Percentiles rank a stretch among this genome's conserved stretches.
These are phyloP conservation scores for Callimico goeldii DNA, from an alignment of 2,797 vertebrate species.

Conservation along the genomic window DNA sequence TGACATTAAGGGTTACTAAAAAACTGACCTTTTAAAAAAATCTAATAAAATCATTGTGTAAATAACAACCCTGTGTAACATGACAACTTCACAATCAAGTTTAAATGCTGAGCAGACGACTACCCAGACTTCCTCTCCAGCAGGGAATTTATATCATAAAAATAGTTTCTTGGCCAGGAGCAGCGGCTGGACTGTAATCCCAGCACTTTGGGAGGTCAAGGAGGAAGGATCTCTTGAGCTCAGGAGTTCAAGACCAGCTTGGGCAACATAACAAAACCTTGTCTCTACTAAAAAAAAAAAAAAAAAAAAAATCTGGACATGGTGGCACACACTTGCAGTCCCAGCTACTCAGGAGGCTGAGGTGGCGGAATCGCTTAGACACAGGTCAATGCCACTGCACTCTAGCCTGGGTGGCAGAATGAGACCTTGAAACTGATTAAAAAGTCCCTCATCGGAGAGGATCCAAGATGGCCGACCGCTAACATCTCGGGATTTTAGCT, in stretches of 20 bases:
- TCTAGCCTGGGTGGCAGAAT: not conserved
- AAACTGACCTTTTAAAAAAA: not conserved
- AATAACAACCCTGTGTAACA: not conserved
- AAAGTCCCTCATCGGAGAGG: not conserved
- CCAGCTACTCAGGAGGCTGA: too few species aligned
- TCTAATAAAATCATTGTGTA: not conserved
- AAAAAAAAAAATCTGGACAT: too few species aligned
- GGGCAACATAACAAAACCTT: not conserved
- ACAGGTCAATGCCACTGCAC: not conserved
- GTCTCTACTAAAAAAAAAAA: not conserved
- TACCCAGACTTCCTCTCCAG: not conserved
- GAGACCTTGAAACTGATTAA: not conserved
- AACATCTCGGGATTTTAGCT: too few species aligned
- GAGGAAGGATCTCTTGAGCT: too few species aligned
- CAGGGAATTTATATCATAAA: slow-evolving; percentile 5
- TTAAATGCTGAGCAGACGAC: not conserved
- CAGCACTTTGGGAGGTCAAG: too few species aligned
- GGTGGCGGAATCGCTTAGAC: too few species aligned
- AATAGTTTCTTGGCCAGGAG: not conserved
- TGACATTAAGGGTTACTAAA: not conserved
- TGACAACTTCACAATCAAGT: not conserved
- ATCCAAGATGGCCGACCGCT: too few species aligned
- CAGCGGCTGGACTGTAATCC: too few species aligned
- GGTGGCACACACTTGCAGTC: too few species aligned
- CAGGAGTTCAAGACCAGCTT: too few species aligned